Conservation (phyloP, 2,113 vertebrate species). For the Terrapene triunguis region DNA sequence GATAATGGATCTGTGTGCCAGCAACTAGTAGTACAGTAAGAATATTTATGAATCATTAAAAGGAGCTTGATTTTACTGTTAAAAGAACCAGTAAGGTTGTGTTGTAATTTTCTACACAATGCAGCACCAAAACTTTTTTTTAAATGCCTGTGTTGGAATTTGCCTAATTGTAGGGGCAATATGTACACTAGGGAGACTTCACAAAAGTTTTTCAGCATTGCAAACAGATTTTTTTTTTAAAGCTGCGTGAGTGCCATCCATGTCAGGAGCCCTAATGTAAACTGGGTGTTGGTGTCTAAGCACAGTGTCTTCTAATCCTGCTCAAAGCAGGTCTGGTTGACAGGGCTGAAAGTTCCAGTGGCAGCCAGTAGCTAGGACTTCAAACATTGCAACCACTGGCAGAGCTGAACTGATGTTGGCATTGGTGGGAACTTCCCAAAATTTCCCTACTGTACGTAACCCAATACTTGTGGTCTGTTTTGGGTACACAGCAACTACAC, state of each 20-base stretch:
- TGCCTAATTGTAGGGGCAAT: neutral
- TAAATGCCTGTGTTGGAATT: neutral
- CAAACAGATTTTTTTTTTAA: neutral
- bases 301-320: neutral
- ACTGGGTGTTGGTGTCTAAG: neutral
- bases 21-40: constrained; percentile 94
- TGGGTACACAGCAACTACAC: neutral
- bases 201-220: neutral
- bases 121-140: neutral
- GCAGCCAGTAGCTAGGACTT: neutral
- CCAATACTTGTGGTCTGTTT: neutral
- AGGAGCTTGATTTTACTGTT: neutral
- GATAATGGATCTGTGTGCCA: constrained; percentile 94
- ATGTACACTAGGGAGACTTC: neutral
- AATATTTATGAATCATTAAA: constrained; percentile 49
- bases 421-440: neutral
- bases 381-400: neutral
- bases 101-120: neutral
- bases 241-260: neutral
- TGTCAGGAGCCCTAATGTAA: neutral
- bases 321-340: neutral
- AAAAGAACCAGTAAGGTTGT: neutral
- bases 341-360: neutral
- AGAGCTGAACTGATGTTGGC: neutral
- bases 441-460: neutral